A percentile compares a stretch with the other conserved stretches of the same genome.
Conservation (phyloP, 1,140 invertebrate species). For the Nasonia vitripennis region DNA sequence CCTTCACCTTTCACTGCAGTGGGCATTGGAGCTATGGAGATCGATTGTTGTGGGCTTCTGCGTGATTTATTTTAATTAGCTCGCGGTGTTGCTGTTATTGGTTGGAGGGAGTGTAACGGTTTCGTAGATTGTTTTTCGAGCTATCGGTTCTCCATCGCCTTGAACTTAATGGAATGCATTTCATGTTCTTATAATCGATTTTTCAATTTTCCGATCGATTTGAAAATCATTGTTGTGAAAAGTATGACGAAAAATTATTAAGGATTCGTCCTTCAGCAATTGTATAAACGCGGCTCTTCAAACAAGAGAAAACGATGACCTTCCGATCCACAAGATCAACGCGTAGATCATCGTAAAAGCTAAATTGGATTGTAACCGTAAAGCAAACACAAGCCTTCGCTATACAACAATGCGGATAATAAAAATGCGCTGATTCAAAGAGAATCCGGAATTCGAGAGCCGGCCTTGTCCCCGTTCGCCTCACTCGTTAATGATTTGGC, state of each 20-base stretch:
- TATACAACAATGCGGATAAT: not conserved
- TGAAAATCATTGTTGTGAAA: no score
- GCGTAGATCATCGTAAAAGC: not conserved
- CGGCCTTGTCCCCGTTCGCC: slow-evolving; percentile 37
- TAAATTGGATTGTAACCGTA: not conserved
- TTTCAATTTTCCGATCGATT: no score
- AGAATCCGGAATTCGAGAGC: slow-evolving; percentile 29
- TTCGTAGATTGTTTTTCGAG: not conserved
- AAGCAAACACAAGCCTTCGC: not conserved
- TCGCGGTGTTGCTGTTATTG: not conserved
- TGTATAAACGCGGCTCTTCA: not conserved
- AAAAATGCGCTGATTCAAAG: not conserved
- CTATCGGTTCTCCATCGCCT: not conserved
- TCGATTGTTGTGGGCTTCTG: not conserved
- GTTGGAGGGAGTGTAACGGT: no score
- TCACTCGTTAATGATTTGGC: slow-evolving; percentile 10
- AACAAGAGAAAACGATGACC: not conserved
- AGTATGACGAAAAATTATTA: no score
- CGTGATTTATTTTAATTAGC: slow-evolving; percentile 1
- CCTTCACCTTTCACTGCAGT: not conserved
- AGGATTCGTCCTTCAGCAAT: not conserved
- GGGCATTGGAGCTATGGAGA: not conserved
- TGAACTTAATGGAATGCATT: not conserved
- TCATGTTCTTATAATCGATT: not conserved
- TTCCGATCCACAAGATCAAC: no score